phyloP scores from a whole-genome alignment of 2,113 vertebrate species.

The Hyaena hyaena region DNA sequence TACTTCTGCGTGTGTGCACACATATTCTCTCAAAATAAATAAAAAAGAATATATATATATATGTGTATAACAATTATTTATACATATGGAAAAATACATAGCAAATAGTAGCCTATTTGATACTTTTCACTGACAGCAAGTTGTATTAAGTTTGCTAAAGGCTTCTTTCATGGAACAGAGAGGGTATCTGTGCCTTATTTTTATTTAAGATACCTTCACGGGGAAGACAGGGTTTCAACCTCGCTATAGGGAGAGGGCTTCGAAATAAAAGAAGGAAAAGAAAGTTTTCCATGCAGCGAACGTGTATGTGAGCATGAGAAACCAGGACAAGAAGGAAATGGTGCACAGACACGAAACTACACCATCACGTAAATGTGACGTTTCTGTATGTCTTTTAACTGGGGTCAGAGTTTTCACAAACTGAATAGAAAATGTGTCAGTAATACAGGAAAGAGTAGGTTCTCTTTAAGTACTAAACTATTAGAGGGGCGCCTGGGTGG shows the following conservation, averaged over 20 bases:
- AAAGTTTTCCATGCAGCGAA: neutral
- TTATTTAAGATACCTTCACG: neutral
- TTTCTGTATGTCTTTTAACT: neutral
- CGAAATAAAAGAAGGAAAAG: neutral
- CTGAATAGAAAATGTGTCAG: neutral
- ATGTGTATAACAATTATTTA: neutral
- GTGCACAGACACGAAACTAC: accelerated
- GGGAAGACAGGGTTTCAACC: neutral
- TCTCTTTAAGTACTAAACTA: neutral
- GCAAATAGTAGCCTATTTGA: neutral
- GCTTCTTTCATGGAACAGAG: neutral
- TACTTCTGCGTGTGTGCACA: no score
- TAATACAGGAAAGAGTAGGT: neutral
- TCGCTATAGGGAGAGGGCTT: neutral
- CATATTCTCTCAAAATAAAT: no score
- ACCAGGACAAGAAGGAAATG: neutral
- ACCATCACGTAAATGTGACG: accelerated
- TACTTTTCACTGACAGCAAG: neutral
- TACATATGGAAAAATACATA: neutral
- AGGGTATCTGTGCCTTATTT: neutral
- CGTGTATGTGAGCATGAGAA: neutral
- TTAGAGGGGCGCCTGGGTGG: neutral
- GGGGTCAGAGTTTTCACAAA: neutral
- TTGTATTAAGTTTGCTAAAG: neutral
- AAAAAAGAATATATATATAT: neutral